Percentiles rank a stretch among this genome's conserved stretches.
phyloP scores from a whole-genome alignment of 53 echinoderm and acorn worm genomes.

The Antedon mediterranea region DNA sequence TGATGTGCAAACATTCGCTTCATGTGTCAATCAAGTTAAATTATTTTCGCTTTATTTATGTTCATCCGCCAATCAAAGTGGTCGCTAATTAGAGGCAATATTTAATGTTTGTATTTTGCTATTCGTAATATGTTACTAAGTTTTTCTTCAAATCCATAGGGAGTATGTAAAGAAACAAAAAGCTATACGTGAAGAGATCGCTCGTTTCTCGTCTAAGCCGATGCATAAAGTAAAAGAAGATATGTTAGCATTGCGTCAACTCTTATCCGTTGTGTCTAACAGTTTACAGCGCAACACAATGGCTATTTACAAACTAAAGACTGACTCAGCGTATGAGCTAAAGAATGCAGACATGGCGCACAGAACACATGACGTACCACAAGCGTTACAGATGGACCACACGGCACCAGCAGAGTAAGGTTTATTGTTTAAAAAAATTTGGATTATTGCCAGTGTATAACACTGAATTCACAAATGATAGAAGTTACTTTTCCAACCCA shows the following conservation, averaged over 20 bases:
- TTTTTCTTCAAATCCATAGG: constrained; percentile 13
- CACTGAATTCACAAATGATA: too few species aligned
- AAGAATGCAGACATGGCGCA: constrained; percentile 93
- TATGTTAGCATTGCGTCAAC: constrained; percentile 64
- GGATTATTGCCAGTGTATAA: too few species aligned
- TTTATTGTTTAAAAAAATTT: too few species aligned
- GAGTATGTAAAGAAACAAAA: constrained; percentile 88
- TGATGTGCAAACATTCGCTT: too few species aligned
- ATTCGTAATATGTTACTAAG: too few species aligned
- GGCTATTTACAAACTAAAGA: constrained; percentile 77
- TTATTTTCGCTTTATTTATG: too few species aligned
- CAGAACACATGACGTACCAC: constrained; percentile 85
- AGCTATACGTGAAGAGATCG: constrained; percentile 64
- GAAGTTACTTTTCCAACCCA: too few species aligned
- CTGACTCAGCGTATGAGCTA: constrained; percentile 71
- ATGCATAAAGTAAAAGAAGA: constrained; percentile 67
- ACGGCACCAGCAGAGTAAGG: constrained; percentile 78
- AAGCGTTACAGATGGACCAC: constrained; percentile 79
- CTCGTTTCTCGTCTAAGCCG: constrained; percentile 83
- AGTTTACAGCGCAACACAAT: constrained; percentile 73
- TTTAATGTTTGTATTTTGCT: too few species aligned
- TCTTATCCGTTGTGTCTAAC: constrained; percentile 62
- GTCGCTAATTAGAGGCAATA: too few species aligned
- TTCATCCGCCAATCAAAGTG: too few species aligned
- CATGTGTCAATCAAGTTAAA: too few species aligned